phyloP scores from a whole-genome alignment of 30 jellyfish, hydroid and myxozoan species.

The Pelagia noctiluca region DNA sequence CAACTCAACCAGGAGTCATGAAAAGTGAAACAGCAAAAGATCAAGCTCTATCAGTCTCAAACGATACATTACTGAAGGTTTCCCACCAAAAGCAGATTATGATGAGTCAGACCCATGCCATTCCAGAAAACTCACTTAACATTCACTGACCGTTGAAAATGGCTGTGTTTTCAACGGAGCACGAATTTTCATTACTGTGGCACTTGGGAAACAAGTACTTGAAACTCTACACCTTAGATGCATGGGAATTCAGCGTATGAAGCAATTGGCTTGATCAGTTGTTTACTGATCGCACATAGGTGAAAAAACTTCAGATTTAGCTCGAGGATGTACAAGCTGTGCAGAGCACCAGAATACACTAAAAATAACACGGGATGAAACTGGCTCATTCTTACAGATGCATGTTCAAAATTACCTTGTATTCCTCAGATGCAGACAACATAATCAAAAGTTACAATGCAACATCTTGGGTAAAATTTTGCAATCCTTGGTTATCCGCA shows the following conservation, averaged over 20 bases:
- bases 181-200: no score
- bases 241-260: no score
- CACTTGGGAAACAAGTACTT: no score
- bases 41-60: slow-evolving; percentile 8
- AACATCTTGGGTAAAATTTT: slow-evolving; percentile 35
- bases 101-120: not conserved
- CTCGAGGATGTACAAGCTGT: slow-evolving; percentile 29
- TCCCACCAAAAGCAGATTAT: slow-evolving; percentile 20
- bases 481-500: slow-evolving; percentile 54
- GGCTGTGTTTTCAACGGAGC: no score
- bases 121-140: slow-evolving; percentile 31
- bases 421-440: slow-evolving; percentile 37
- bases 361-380: slow-evolving; percentile 41
- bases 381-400: slow-evolving; percentile 42
- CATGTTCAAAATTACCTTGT: slow-evolving; percentile 60
- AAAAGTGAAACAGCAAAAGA: slow-evolving; percentile 34
- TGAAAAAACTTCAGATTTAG: no score
- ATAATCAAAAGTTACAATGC: slow-evolving; percentile 54
- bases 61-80: slow-evolving; percentile 39
- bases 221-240: no score
- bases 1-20: slow-evolving; percentile 8
- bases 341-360: slow-evolving; percentile 52
- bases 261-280: no score
- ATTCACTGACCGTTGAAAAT: no score
- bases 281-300: no score